Percentiles rank a stretch among this genome's conserved stretches.
phyloP scores from a whole-genome alignment of 2,797 vertebrate species.

The Cercopithecus hamlyni region DNA sequence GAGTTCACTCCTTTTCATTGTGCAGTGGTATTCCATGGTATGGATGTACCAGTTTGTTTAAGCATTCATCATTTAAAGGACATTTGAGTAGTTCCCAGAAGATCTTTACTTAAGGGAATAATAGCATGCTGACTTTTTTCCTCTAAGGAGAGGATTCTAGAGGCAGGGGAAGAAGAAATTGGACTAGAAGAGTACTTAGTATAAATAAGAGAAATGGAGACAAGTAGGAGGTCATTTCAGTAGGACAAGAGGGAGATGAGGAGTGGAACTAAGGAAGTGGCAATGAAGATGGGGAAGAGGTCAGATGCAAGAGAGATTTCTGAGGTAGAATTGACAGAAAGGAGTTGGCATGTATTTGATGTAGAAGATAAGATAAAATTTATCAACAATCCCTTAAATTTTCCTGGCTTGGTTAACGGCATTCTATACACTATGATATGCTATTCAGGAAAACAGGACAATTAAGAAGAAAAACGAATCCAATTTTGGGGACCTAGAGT shows the following conservation, averaged over 20 bases:
- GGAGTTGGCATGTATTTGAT: neutral
- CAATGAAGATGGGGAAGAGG: neutral
- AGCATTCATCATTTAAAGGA: neutral
- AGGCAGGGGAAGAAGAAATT: neutral
- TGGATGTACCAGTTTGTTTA: neutral
- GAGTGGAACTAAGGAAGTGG: neutral
- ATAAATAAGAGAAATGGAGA: neutral
- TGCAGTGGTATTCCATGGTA: neutral
- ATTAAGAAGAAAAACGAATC: neutral
- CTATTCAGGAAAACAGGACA: neutral
- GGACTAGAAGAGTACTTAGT: neutral
- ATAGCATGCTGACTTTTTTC: neutral
- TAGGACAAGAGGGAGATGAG: neutral
- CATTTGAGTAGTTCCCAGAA: neutral
- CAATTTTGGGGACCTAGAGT: neutral
- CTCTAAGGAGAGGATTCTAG: neutral
- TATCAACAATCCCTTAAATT: neutral
- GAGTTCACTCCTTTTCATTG: neutral
- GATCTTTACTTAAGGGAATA: neutral
- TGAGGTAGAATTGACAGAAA: neutral
- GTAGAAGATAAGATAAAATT: neutral
- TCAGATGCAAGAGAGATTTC: neutral
- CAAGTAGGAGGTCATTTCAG: neutral
- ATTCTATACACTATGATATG: neutral
- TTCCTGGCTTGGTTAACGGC: neutral